phyloP scores from a whole-genome alignment of 2,888 invertebrate genomes.

The Drosophila rellima region DNA sequence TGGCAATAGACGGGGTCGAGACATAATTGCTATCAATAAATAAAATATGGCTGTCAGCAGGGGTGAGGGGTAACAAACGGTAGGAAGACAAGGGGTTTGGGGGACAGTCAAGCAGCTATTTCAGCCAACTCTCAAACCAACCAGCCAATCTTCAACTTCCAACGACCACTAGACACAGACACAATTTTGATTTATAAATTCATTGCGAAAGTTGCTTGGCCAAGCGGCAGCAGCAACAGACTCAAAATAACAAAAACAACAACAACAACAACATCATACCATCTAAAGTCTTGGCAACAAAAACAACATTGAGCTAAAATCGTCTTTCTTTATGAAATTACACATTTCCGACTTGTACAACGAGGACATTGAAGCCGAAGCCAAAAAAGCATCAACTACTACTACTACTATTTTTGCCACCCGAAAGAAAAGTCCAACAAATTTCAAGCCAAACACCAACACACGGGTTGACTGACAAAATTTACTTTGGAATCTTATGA shows the following conservation, averaged over 20 bases:
- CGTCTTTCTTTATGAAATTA: conserved; percentile 79
- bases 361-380: conserved; percentile 71
- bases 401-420: conserved; percentile 36
- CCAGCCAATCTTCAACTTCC: conserved; percentile 29
- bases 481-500: conserved; percentile 59
- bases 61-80: conserved; percentile 8
- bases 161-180: conserved; percentile 70
- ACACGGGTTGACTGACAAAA: conserved; percentile 52
- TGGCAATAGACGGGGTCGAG: conserved; percentile 80
- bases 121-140: conserved; percentile 24
- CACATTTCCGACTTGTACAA: conserved; percentile 80
- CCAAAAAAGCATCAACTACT: conserved; percentile 55
- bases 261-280: conserved; percentile 47
- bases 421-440: conserved; percentile 28
- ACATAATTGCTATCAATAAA: conserved; percentile 85
- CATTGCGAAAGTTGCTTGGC: conserved; percentile 78
- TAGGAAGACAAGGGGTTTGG: conserved; percentile 8
- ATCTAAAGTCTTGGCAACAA: conserved; percentile 71
- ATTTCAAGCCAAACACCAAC: conserved; percentile 14
- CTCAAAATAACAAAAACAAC: conserved; percentile 27
- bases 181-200: conserved; percentile 81
- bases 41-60: conserved; percentile 70
- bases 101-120: conserved; percentile 35
- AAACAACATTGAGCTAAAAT: conserved; percentile 60
- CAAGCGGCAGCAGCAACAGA: conserved; percentile 70